These are phyloP conservation scores for Drepanosiphum platanoidis DNA, from an alignment of 2,888 invertebrate genomes.

Conservation along the genomic window DNA sequence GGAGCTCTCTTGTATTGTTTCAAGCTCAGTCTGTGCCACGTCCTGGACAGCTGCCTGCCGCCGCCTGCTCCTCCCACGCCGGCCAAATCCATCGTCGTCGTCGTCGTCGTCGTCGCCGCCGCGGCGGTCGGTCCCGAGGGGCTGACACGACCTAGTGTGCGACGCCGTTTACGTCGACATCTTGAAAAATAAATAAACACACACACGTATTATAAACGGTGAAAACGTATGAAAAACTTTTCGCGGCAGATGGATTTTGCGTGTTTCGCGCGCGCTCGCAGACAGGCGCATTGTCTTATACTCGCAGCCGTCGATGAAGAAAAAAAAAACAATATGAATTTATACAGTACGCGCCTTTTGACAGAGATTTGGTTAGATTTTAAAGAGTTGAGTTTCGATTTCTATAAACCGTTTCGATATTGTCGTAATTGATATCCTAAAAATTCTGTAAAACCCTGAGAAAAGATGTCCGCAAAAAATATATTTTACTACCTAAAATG, in stretches of 20 bases:
- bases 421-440: no score
- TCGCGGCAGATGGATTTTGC: neutral
- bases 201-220: neutral
- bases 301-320: neutral
- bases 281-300: neutral
- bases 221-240: neutral
- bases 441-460: no score
- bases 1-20: constrained; percentile 58
- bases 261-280: neutral
- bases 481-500: no score
- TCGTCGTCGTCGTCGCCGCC: constrained; percentile 1
- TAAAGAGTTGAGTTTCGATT: no score
- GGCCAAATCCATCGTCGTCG: constrained; percentile 29
- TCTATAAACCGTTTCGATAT: no score
- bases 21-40: constrained; percentile 55
- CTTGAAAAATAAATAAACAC: constrained; percentile 6
- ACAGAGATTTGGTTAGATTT: no score
- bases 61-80: constrained; percentile 1
- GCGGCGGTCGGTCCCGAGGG: constrained; percentile 25
- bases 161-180: constrained; percentile 39
- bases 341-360: no score
- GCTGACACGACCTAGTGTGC: neutral
- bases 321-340: no score
- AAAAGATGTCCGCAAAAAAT: no score
- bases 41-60: constrained; percentile 21